Percentiles rank a stretch among this genome's conserved stretches.
phyloP scores from a whole-genome alignment of 92 coral and sea anemone genomes.

The Palythoa caribaeorum region DNA sequence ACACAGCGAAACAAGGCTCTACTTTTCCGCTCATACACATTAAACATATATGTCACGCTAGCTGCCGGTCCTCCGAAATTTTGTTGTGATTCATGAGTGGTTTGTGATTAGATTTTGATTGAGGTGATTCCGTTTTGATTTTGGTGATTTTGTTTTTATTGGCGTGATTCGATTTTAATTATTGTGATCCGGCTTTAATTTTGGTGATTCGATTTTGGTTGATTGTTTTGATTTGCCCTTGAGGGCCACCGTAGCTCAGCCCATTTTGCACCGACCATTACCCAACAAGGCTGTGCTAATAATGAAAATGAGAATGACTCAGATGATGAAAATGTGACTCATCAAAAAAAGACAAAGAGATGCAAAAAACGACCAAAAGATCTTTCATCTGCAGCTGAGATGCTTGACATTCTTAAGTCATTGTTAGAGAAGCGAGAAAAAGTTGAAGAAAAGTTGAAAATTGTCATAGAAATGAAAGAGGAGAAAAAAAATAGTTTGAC shows the following conservation, averaged over 20 bases:
- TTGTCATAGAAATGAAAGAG: conserved; percentile 16
- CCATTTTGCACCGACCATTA: background rate
- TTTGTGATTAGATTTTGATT: no score
- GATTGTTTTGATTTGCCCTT: no score
- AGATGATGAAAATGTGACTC: conserved; percentile 21
- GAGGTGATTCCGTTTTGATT: no score
- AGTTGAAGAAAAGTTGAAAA: conserved; percentile 20
- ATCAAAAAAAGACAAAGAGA: conserved; percentile 32
- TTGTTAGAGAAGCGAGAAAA: background rate
- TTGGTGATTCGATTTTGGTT: no score
- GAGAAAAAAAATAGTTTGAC: conserved; percentile 3
- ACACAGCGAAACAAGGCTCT: conserved; percentile 1
- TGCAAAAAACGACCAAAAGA: conserved; percentile 9
- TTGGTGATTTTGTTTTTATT: no score
- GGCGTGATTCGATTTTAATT: no score
- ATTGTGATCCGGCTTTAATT: no score
- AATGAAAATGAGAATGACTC: conserved; percentile 26
- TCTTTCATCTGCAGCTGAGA: conserved; percentile 30
- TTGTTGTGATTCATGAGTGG: no score
- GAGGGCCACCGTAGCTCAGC: conserved; percentile 22
- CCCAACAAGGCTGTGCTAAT: conserved; percentile 19
- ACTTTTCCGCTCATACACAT: background rate
- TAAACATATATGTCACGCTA: background rate
- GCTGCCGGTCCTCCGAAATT: background rate
- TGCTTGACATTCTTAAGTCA: conserved; percentile 3